Conservation (phyloP, 2,113 vertebrate genomes). For the human region DNA sequence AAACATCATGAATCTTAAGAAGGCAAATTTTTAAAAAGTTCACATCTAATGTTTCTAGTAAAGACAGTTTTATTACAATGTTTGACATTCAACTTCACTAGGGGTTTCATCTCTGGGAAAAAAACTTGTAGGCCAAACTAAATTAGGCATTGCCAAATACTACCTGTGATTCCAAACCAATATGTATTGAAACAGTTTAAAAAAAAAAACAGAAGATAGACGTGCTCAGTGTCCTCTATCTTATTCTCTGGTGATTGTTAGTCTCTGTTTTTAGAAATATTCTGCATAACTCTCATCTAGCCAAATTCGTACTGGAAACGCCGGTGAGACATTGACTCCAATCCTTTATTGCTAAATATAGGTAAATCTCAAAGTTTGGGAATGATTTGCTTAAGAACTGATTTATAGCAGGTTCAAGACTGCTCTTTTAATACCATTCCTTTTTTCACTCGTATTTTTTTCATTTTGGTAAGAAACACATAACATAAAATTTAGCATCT, state of each 20-base stretch:
- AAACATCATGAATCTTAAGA: conserved; percentile 24
- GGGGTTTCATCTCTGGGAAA: conserved; percentile 10
- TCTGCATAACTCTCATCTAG: background rate
- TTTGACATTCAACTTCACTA: conserved; percentile 33
- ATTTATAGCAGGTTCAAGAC: background rate
- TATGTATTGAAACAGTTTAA: background rate
- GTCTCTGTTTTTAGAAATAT: conserved; percentile 2
- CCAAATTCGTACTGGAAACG: background rate
- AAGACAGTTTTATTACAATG: conserved; percentile 46
- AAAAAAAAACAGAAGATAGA: background rate
- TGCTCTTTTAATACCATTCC: background rate
- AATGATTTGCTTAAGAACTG: conserved; percentile 22
- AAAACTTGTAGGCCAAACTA: background rate
- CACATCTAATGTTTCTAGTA: background rate
- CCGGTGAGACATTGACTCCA: background rate
- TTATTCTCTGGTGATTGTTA: background rate
- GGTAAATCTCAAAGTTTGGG: background rate
- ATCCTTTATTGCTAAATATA: background rate
- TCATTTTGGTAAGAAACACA: conserved; percentile 5
- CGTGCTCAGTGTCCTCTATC: background rate
- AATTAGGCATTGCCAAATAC: background rate
- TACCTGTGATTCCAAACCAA: conserved; percentile 15
- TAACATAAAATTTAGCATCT: background rate
- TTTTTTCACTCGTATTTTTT: background rate
- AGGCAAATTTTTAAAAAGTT: background rate